Evolutionary conservation across 2,888 invertebrate species (phyloP), one percentile per base, ranked within the genome.

Genomic region (Dendrolimus houi): DNA sequence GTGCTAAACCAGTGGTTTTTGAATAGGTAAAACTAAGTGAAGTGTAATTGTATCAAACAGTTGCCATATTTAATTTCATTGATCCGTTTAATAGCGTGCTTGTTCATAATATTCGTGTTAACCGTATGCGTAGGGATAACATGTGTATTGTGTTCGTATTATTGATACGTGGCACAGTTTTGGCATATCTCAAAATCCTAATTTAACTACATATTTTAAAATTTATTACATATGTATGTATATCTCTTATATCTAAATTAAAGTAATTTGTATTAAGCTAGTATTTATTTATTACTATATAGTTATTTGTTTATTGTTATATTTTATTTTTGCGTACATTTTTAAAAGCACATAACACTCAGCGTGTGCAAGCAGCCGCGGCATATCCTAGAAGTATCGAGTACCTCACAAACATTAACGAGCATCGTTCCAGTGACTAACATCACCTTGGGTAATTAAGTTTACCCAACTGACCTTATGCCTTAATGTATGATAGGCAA

Each of bases 391-490:
- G 14, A 61, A 57, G 60, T 59, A 61, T 59, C 60, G 62, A 66
- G 58, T 65, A 69, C 58, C 61, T 64, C 47, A 47, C 47, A 47
- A 47, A 47, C 47, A 47, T 47, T 47, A 47, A 47, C 47, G 47
- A 47, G 47, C 47, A 47, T 41, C 54, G 61, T 64, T 66, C 60
- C 67, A 69, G 66, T 61, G 60, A 67, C 63, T 57, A 70, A 64
- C 62, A 63, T 63, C 64, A 64, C 61, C 62, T 62, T 60, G 56
- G 66, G 63, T 65, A 62, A 59, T 60, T 64, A 62, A 62, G 63
- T 67, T 66, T 69, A 77, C 76, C 77, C 69, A 77, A 87, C 87
- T 85, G 78, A 91, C 91, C 91, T 91, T 85, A 76, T 75, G 81
- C 80, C 85, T 85, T 68, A 85, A 75, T 66, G 74, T 72, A 74